phyloP scores from a whole-genome alignment of 2,797 vertebrate genomes.

The Tapirus indicus region DNA sequence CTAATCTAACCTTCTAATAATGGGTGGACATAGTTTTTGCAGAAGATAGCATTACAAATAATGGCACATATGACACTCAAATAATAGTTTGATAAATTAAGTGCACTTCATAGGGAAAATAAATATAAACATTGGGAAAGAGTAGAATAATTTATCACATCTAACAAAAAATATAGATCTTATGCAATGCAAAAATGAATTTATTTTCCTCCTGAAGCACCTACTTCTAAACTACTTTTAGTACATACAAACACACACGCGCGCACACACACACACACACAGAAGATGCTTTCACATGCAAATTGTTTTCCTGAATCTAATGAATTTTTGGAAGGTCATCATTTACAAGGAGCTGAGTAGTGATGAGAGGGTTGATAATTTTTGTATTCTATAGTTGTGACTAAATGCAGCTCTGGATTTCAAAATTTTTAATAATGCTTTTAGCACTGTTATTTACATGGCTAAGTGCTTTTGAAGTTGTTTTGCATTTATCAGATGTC shows the following conservation, averaged over 20 bases:
- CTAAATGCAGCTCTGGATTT: conserved; percentile 69
- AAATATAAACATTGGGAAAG: not conserved
- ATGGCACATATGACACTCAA: not conserved
- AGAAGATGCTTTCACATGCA: not conserved
- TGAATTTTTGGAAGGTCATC: conserved; percentile 42
- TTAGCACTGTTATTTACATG: conserved; percentile 72
- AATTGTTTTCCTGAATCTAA: conserved; percentile 53
- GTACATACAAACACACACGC: not conserved
- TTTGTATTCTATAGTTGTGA: conserved; percentile 48
- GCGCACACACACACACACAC: not conserved
- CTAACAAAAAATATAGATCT: not conserved
- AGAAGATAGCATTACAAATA: not conserved
- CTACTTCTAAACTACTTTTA: not conserved
- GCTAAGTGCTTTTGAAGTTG: conserved; percentile 70
- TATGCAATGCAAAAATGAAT: not conserved
- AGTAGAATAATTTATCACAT: not conserved
- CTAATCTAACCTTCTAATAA: not conserved
- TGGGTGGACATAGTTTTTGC: not conserved
- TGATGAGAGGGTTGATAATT: conserved; percentile 50
- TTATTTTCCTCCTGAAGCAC: not conserved
- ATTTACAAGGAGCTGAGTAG: conserved; percentile 33
- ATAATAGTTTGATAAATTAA: not conserved
- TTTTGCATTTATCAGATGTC: conserved; percentile 72
- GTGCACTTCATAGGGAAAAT: not conserved
- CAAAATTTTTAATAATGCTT: conserved; percentile 68